These are phyloP conservation scores for Tetragnatha versicolor DNA, from an alignment of 1,140 invertebrate species.

Conservation along the genomic window DNA sequence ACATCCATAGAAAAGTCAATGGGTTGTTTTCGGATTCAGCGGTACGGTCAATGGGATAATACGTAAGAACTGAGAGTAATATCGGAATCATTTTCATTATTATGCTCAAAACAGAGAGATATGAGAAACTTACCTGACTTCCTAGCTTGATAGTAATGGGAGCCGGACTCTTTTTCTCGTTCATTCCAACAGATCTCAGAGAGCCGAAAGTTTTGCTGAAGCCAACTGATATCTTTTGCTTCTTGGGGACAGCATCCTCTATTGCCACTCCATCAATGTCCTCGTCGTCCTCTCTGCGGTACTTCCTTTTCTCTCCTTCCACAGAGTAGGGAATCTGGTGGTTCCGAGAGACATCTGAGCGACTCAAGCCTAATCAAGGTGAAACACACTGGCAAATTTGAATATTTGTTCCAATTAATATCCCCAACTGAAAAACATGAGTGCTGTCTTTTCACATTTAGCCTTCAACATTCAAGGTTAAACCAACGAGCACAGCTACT, in stretches of 20 bases:
- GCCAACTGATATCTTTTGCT: constrained; percentile 35
- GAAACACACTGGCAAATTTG: constrained; percentile 57
- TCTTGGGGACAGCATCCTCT: constrained; percentile 30
- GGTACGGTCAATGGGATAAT: too few relatives aligned
- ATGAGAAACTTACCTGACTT: constrained; percentile 42
- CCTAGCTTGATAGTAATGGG: constrained; percentile 52
- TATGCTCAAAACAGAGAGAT: too few relatives aligned
- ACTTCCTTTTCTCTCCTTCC: constrained; percentile 47
- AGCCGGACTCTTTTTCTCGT: constrained; percentile 41
- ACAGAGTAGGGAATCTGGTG: not conserved
- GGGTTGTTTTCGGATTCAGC: too few relatives aligned
- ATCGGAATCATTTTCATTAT: too few relatives aligned
- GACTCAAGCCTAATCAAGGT: constrained; percentile 55
- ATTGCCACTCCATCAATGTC: constrained; percentile 43
- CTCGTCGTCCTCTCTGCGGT: constrained; percentile 5
- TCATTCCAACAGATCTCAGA: not conserved
- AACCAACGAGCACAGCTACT: too few relatives aligned
- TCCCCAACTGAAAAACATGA: constrained; percentile 48
- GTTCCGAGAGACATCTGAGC: not conserved
- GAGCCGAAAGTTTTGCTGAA: constrained; percentile 52
- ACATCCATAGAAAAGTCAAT: too few relatives aligned
- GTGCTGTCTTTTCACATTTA: constrained; percentile 40
- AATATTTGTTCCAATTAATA: constrained; percentile 54
- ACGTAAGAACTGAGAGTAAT: too few relatives aligned
- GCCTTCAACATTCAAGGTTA: too few relatives aligned